Base-by-base conservation (phyloP, 1,140 invertebrate genomes). In the Diprion similis region DNA sequence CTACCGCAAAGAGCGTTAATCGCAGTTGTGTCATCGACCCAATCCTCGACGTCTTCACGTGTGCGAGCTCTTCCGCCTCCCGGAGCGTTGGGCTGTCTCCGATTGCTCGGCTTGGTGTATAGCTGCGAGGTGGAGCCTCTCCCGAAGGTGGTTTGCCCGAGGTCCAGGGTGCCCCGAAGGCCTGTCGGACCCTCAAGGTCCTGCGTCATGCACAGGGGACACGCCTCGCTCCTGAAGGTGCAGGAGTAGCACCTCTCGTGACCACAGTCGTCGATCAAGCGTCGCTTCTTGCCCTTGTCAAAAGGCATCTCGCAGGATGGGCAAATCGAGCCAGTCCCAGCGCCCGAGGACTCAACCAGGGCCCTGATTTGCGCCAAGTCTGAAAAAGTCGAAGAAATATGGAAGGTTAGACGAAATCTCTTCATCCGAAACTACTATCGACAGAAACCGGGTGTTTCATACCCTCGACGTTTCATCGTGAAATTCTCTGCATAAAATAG, bases 191-290 rank as follows among this genome's bases (percentile, higher is more conserved):
- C 74, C 74, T 72, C 24, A 70, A 59, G n/a, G 51, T 78, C 77
- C 59, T 78, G 80, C 11, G 51, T 86, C 59, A 90, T 90, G 84
- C 96, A 98, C 37, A 97, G 90, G n/a, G 96, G 95, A 86, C 96
- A 98, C 45, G 92, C 90, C 86, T 97, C 96, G 88, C 94, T 96
- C 79, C 93, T 93, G 89, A 97, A 97, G 91, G 97, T 94, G 87
- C 96, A 98, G 76, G 95, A 94, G 89, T 97, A 98, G 89, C 96
- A 98, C 66, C 96, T 90, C 84, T 97, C 96, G 90, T 98, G 97
- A 75, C 96, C 96, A 88, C 96, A 98, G 71, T 95, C 93, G 89
- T 98, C 97, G 84, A 97, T 97, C 79, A 98, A 89, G 83, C 95
- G 94, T 85, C 97, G 91, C 89, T 97, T 97, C 88, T 97, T 97